Percentiles rank a stretch among this genome's conserved stretches.
phyloP scores from a whole-genome alignment of 2,797 vertebrate genomes.

The Girardinus metallicus region DNA sequence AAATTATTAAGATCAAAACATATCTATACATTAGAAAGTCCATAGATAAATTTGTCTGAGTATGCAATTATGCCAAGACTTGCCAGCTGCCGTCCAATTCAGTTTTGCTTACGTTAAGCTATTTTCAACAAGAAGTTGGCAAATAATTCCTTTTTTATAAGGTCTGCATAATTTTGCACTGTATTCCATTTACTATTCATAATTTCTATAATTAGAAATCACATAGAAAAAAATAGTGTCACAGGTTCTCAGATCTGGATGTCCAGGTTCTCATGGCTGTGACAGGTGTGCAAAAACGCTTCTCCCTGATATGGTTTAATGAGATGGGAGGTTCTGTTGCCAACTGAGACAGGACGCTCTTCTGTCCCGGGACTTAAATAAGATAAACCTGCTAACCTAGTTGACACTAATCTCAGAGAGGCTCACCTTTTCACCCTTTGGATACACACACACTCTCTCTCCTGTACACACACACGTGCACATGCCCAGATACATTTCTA shows the following conservation, averaged over 20 bases:
- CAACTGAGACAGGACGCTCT: constrained; percentile 42
- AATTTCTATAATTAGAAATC: not conserved
- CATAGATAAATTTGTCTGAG: not conserved
- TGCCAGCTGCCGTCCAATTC: not conserved
- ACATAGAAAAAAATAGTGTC: not conserved
- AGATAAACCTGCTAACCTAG: constrained; percentile 76
- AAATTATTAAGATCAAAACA: not conserved
- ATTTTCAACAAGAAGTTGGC: not conserved
- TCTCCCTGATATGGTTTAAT: constrained; percentile 10
- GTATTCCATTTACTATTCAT: not conserved
- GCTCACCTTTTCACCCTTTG: constrained; percentile 65
- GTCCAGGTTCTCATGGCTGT: not conserved
- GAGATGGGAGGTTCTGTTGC: constrained; percentile 2
- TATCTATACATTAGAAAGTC: not conserved
- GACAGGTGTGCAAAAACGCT: constrained; percentile 10
- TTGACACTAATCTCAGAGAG: constrained; percentile 77
- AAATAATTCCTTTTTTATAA: not conserved
- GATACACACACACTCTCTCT: constrained; percentile 3
- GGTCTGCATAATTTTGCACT: not conserved
- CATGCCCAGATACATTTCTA: constrained; percentile 12
- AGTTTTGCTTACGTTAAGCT: not conserved
- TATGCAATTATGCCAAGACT: not conserved
- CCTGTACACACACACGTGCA: constrained; percentile 26
- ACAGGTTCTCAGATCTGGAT: not conserved
- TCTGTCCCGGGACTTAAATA: constrained; percentile 70